A percentile compares a stretch with the other conserved stretches of the same genome.
phyloP scores from a whole-genome alignment of 2,888 invertebrate species.

The Pristionchus arcanus region DNA sequence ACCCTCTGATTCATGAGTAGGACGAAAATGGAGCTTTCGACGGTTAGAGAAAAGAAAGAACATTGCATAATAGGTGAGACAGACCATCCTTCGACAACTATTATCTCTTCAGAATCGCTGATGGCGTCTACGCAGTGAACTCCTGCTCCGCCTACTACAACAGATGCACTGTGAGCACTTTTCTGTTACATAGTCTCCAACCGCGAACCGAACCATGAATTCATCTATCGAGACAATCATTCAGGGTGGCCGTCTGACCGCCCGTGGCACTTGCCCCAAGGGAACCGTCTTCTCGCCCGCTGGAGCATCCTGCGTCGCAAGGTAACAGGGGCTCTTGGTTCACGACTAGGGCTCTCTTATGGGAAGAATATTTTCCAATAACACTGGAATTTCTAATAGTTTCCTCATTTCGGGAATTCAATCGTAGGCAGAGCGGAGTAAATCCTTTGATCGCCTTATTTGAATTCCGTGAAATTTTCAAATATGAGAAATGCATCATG shows the following conservation, averaged over 20 bases:
- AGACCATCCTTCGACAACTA: background rate
- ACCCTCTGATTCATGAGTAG: background rate
- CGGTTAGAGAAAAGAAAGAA: background rate
- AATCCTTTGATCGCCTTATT: too few species aligned
- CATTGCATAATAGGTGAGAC: background rate
- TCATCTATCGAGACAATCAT: background rate
- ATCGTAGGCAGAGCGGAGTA: too few species aligned
- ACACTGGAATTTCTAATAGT: too few species aligned
- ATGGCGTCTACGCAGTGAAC: constrained; percentile 44
- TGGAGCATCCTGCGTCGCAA: background rate
- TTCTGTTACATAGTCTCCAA: background rate
- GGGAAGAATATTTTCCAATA: too few species aligned
- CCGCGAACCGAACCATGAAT: background rate
- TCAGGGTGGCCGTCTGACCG: constrained; percentile 24
- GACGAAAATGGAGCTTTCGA: background rate
- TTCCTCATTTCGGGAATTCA: too few species aligned
- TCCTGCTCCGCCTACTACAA: constrained; percentile 41
- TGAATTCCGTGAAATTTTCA: too few species aligned
- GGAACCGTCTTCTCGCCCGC: constrained; percentile 8
- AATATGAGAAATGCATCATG: too few species aligned
- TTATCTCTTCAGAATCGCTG: constrained; percentile 20
- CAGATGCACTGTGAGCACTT: background rate
- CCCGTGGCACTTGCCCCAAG: constrained; percentile 44
- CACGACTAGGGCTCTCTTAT: too few species aligned
- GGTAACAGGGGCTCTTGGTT: background rate